Percentiles rank a stretch among this genome's conserved stretches.
Evolutionary conservation across 1,140 invertebrate genomes (phyloP).

Genomic region (Drosophila melanogaster): Release_6_plus_ISO1_MT NT_033777.3:24541001-24541500

Average conservation of each 20-base stretch:
- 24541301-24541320: background rate
- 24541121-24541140: conserved; percentile 84
- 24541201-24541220: conserved; percentile 80
- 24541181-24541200: conserved; percentile 84
- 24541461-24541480: conserved; percentile 82
- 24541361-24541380: conserved; percentile 81
- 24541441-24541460: conserved; percentile 81
- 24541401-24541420: conserved; percentile 80
- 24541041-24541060: conserved; percentile 85
- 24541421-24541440: conserved; percentile 69
- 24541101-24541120: conserved; percentile 65
- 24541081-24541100: background rate
- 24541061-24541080: conserved; percentile 73
- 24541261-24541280: background rate
- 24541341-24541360: conserved; percentile 61
- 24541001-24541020: background rate
- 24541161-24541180: conserved; percentile 84
- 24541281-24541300: background rate
- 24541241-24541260: conserved; percentile 85
- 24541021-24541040: conserved; percentile 81
- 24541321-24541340: background rate
- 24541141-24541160: conserved; percentile 84
- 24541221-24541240: conserved; percentile 84
- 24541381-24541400: conserved; percentile 78
- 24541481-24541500: conserved; percentile 81